phyloP scores from a whole-genome alignment of 2,888 invertebrate species.

The Drosophila borborema region DNA sequence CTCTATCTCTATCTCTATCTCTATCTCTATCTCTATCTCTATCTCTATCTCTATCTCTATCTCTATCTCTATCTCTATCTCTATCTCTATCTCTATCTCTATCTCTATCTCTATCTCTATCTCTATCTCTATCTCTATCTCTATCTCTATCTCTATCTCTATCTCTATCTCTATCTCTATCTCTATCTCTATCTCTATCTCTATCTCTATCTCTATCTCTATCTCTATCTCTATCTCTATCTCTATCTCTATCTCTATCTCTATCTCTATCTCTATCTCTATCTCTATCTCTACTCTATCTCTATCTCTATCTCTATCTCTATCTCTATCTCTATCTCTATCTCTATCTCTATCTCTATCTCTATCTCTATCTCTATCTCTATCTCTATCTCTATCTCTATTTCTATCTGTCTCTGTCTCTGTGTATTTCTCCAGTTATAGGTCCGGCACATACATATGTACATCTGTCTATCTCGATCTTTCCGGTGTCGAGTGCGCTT shows the following conservation, averaged over 20 bases:
- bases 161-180: neutral
- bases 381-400: neutral
- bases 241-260: neutral
- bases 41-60: neutral
- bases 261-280: neutral
- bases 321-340: neutral
- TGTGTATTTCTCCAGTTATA: no score
- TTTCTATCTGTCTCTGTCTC: neutral
- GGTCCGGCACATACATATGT: neutral
- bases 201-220: neutral
- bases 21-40: neutral
- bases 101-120: neutral
- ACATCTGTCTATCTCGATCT: slow-evolving; percentile 42
- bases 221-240: neutral
- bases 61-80: neutral
- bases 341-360: neutral
- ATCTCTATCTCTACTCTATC: neutral
- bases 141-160: neutral
- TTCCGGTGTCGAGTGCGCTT: slow-evolving; percentile 50
- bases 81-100: neutral
- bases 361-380: neutral
- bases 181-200: neutral
- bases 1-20: neutral
- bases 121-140: neutral
- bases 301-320: neutral